phyloP scores from a whole-genome alignment of 1,140 invertebrate genomes.

The Gryllus bimaculatus region DNA sequence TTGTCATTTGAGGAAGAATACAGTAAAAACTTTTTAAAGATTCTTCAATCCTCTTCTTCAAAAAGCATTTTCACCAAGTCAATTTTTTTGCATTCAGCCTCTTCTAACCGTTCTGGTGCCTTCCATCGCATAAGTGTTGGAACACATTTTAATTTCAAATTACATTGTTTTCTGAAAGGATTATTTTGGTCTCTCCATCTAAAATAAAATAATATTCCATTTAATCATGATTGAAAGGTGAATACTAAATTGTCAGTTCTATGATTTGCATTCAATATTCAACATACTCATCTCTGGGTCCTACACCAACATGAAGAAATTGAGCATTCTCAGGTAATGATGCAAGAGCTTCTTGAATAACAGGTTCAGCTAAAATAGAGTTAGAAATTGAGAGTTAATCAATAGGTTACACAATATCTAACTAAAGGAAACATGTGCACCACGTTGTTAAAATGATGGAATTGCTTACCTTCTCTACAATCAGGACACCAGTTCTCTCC shows the following conservation, averaged over 20 bases:
- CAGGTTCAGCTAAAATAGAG: neutral
- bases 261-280: neutral
- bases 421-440: neutral
- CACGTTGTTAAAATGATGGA: neutral
- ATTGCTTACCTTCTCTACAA: neutral
- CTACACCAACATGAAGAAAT: neutral
- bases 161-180: constrained; percentile 58
- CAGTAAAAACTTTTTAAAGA: too few relatives aligned
- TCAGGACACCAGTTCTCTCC: neutral
- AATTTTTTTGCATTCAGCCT: constrained; percentile 52
- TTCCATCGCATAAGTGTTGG: constrained; percentile 65
- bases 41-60: constrained; percentile 27
- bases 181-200: constrained; percentile 67
- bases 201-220: constrained; percentile 3
- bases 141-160: constrained; percentile 54
- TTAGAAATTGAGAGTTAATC: neutral
- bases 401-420: neutral
- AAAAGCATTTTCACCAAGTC: constrained; percentile 60
- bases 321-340: neutral
- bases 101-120: constrained; percentile 58
- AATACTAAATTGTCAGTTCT: neutral
- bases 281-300: neutral
- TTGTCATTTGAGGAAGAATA: too few relatives aligned
- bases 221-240: neutral
- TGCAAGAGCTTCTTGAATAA: neutral